Conservation (phyloP, 2,113 vertebrate species). For the Phylloscopus trochilus region DNA sequence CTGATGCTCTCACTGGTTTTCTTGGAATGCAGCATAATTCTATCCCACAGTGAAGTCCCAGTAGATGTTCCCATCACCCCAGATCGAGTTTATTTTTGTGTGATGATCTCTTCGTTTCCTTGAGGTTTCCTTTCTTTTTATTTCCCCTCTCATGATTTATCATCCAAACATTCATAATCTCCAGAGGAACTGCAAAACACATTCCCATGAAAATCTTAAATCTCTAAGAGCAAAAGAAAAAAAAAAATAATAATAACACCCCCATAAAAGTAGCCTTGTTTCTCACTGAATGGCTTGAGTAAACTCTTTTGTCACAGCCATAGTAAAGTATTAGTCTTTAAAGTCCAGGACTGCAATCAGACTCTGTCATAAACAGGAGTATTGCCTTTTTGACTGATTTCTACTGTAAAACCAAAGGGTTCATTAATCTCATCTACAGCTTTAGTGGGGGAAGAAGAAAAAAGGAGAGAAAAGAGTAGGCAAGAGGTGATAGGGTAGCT, state of each 20-base stretch:
- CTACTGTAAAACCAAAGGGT: neutral
- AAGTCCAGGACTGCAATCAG: neutral
- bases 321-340: neutral
- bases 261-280: neutral
- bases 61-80: conserved; percentile 1
- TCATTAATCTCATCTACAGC: neutral
- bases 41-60: neutral
- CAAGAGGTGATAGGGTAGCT: neutral
- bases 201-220: conserved; percentile 30
- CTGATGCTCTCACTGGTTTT: neutral
- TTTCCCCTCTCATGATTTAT: neutral
- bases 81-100: neutral
- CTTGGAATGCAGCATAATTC: neutral
- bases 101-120: neutral
- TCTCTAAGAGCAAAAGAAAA: neutral
- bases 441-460: neutral
- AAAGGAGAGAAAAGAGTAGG: neutral
- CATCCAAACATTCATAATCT: conserved; percentile 23
- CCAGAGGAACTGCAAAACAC: neutral
- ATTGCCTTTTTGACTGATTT: neutral
- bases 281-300: neutral
- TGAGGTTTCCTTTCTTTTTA: conserved; percentile 36
- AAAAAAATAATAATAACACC: rapidly evolving
- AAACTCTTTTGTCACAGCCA: neutral
- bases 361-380: neutral